phyloP scores from a whole-genome alignment of 1,140 invertebrate genomes.

The Orchesella cincta region DNA sequence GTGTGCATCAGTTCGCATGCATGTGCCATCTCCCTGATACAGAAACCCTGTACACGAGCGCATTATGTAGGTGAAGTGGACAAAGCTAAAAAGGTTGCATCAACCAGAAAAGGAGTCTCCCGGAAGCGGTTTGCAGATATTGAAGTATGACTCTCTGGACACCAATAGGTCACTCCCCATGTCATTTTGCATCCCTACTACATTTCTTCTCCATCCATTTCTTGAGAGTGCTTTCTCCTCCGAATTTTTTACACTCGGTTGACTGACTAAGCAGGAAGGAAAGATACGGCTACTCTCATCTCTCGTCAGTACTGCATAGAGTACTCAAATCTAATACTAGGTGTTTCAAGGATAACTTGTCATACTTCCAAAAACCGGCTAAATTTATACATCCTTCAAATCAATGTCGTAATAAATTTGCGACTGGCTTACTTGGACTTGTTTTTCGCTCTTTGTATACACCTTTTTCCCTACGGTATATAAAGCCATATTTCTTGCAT shows the following conservation, averaged over 20 bases:
- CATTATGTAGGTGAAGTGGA: conserved; percentile 6
- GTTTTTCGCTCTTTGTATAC: no score
- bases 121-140: conserved; percentile 33
- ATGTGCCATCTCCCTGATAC: neutral
- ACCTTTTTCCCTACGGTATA: no score
- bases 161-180: conserved; percentile 38
- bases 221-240: conserved; percentile 22
- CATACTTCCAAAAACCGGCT: neutral
- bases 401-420: no score
- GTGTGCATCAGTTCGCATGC: neutral
- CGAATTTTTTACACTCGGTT: neutral
- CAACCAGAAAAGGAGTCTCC: conserved; percentile 19
- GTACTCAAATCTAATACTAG: neutral
- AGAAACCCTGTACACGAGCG: neutral
- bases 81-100: conserved; percentile 15
- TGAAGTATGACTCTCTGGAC: conserved; percentile 44
- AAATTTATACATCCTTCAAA: neutral
- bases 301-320: neutral
- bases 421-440: no score
- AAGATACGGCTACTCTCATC: neutral
- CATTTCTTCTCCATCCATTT: conserved; percentile 12
- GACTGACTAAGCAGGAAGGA: conserved; percentile 2
- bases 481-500: no score
- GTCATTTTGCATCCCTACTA: conserved; percentile 23
- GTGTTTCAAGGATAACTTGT: neutral